Evolutionary conservation across 2,113 vertebrate species (phyloP).

Genomic region (Craseonycteris thonglongyai): DNA sequence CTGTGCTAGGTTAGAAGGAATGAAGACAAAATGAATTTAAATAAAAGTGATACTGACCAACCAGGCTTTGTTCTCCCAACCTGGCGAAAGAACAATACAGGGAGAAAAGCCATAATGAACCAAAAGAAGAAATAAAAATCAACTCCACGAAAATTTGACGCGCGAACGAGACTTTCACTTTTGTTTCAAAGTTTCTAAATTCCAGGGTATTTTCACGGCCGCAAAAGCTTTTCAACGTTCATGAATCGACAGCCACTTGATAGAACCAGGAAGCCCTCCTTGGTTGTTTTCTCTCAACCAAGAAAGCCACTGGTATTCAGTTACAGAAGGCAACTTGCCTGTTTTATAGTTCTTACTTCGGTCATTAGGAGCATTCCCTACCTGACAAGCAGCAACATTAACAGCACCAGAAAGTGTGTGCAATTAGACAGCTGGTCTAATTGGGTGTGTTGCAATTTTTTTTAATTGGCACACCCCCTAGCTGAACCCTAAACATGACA

Average conservation of each 20-base stretch:
- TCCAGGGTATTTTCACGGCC: constrained; percentile 18
- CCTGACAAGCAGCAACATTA: not conserved
- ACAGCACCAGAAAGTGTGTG: not conserved
- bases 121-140: constrained; percentile 25
- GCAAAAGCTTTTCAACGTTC: constrained; percentile 2
- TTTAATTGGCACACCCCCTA: not conserved
- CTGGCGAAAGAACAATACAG: not conserved
- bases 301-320: not conserved
- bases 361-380: not conserved
- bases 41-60: constrained; percentile 62
- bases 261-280: not conserved
- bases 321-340: not conserved
- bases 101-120: not conserved
- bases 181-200: constrained; percentile 35
- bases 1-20: constrained; percentile 45
- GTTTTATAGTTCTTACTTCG: not conserved
- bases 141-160: not conserved
- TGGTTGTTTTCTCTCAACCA: not conserved
- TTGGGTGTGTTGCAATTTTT: not conserved
- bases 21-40: constrained; percentile 63
- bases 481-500: not conserved
- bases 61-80: constrained; percentile 5
- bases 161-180: not conserved
- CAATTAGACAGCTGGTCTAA: not conserved
- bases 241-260: not conserved